Conservation (phyloP, 2,888 invertebrate species). For the Athrips mouffetella region DNA sequence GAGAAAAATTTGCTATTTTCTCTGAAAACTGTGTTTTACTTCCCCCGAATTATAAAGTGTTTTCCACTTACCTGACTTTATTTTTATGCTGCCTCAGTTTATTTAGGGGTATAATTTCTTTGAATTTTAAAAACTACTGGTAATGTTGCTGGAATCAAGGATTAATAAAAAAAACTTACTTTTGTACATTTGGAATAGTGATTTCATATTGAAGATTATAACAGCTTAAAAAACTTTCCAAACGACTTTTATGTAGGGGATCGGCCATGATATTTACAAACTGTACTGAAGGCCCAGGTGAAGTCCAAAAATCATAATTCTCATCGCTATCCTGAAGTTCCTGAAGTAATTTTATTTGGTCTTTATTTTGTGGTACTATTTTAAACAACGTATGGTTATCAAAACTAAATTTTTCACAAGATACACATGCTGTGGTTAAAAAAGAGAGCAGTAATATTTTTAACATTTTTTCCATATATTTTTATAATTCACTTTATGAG, state of each 20-base stretch:
- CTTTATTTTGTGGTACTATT: conserved; percentile 63
- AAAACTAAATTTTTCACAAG: conserved; percentile 46
- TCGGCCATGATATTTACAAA: conserved; percentile 63
- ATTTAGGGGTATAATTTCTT: too few relatives aligned
- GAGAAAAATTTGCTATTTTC: too few relatives aligned
- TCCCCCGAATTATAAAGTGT: background rate
- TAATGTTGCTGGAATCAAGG: background rate
- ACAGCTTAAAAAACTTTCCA: conserved; percentile 50
- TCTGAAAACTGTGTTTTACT: too few relatives aligned
- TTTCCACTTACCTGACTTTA: too few relatives aligned
- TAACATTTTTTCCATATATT: background rate
- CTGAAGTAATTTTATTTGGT: conserved; percentile 69
- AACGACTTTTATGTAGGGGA: conserved; percentile 47
- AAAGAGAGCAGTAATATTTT: background rate
- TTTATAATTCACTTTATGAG: background rate
- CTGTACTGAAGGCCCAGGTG: conserved; percentile 43
- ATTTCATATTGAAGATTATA: conserved; percentile 27
- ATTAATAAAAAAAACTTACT: background rate
- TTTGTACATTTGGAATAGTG: background rate
- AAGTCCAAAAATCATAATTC: conserved; percentile 68
- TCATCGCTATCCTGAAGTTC: conserved; percentile 56
- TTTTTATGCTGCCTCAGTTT: too few relatives aligned
- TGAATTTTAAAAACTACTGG: too few relatives aligned
- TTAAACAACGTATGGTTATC: conserved; percentile 74
- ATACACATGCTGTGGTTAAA: conserved; percentile 16